A percentile compares a stretch with the other conserved stretches of the same genome.
Evolutionary conservation across 2,113 vertebrate species (phyloP).

Genomic region (Aphyosemion australe): DNA sequence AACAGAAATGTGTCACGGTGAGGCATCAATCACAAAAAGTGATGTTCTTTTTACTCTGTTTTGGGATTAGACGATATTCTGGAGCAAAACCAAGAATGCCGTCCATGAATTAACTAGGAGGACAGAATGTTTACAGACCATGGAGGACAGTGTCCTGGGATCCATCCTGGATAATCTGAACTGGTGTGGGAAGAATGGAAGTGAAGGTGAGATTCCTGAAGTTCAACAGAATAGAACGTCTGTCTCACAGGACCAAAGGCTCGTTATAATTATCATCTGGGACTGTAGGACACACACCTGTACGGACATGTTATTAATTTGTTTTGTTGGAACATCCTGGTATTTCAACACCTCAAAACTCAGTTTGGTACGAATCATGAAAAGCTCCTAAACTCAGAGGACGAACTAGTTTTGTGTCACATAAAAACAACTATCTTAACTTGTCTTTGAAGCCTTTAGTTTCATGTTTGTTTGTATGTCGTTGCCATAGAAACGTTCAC

Average conservation of each 20-base stretch:
- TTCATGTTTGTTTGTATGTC: not conserved
- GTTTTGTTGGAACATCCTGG: no score
- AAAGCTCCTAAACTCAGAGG: no score
- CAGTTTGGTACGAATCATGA: no score
- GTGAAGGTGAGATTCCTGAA: conserved; percentile 47
- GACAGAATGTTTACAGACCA: conserved; percentile 70
- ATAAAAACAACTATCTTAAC: no score
- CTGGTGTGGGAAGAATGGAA: conserved; percentile 85
- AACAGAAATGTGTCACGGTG: not conserved
- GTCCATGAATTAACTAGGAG: conserved; percentile 73
- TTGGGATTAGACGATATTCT: conserved; percentile 82
- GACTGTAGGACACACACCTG: no score
- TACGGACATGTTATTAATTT: no score
- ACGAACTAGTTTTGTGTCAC: not conserved
- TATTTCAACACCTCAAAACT: no score
- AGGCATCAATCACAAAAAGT: not conserved
- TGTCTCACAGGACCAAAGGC: no score
- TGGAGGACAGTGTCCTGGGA: conserved; percentile 87
- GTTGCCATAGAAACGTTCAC: conserved; percentile 67
- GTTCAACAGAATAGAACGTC: no score
- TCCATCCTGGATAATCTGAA: conserved; percentile 75
- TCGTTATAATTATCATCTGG: no score
- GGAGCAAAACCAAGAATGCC: conserved; percentile 85
- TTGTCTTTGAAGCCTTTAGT: no score
- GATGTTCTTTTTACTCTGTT: not conserved